Conservation (phyloP, 2,797 vertebrate genomes). For the Eremophila alpestris region DNA sequence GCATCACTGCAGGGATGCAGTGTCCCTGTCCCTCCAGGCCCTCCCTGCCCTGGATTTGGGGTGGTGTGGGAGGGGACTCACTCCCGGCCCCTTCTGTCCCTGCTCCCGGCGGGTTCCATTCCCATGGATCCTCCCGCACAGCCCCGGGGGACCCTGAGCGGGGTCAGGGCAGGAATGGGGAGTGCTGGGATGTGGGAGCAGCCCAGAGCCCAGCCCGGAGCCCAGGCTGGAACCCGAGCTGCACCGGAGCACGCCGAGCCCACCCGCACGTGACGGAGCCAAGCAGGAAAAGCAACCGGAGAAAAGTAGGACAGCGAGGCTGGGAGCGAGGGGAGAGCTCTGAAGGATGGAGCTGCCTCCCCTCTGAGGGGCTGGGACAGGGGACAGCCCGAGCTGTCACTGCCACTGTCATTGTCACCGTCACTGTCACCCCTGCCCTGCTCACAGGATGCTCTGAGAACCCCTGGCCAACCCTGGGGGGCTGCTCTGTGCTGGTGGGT, state of each 20-base stretch:
- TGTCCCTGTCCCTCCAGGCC: not conserved
- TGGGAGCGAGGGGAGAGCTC: not conserved
- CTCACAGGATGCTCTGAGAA: not conserved
- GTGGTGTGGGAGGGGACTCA: accelerated
- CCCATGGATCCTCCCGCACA: not conserved
- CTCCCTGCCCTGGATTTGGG: not conserved
- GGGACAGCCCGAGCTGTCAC: not conserved
- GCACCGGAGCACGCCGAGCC: not conserved
- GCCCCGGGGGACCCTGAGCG: accelerated
- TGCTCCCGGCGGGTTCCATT: accelerated
- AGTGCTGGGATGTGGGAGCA: not conserved
- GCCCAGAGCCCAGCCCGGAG: not conserved
- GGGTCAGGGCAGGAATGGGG: accelerated
- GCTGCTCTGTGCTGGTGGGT: accelerated
- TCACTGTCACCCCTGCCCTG: not conserved
- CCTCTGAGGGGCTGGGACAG: accelerated
- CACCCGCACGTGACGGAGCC: not conserved
- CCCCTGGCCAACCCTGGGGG: accelerated
- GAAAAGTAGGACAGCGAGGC: constrained; percentile 18
- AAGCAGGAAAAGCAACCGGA: not conserved
- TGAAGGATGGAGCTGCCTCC: not conserved
- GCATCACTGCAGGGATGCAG: no score
- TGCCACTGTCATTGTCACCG: accelerated
- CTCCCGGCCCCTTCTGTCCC: not conserved
- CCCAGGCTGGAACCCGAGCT: not conserved